Evolutionary conservation across 2,888 invertebrate species (phyloP), one percentile per base, ranked within the genome.

Genomic region (Zaprionus bogoriensis): DNA sequence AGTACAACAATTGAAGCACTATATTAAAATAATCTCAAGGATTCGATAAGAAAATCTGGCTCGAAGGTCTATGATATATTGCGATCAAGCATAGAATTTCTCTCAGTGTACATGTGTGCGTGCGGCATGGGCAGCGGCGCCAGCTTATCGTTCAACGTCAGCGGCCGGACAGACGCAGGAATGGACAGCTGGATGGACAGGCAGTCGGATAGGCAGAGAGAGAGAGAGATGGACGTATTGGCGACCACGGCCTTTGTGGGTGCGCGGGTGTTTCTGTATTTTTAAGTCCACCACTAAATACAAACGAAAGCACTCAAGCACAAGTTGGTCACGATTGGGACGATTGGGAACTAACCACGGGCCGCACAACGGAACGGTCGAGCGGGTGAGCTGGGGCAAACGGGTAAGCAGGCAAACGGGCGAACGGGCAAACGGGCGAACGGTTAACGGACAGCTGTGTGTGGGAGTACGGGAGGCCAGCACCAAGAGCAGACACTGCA

Each of bases 281-380:
- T 89, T 89, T 88, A 89, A 89, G 89, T 87, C 86, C 81, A 88
- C 89, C 89, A 89, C 89, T 88, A 89, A 89, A 89, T 88, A 89
- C 89, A 89, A 89, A 88, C 82, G 88, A 88, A 89, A 88, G 88
- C 88, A 89, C 84, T 89, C 87, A 88, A 88, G 87, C 87, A 78
- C 82, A 88, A 89, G 87, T 80, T 89, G 75, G 78, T 77, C 80
- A 79, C 85, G 83, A 79, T 80, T 79, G 81, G 70, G 67, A 67
- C 32, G 32, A 36, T 36, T 36, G 32, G 32, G 32, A 66, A 45
- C 73, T 55, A 61, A 68, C 73, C 73, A 54, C 71, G 55, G 38
- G 3, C 47, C 46, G 46, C 25, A 23, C 46, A 46, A n/a, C 39
- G 14, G 57, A 46, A 42, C 54, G 57, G 19, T 17, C 20, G 17